phyloP scores from a whole-genome alignment of 2,113 vertebrate species.

The Climacteris rufus region DNA sequence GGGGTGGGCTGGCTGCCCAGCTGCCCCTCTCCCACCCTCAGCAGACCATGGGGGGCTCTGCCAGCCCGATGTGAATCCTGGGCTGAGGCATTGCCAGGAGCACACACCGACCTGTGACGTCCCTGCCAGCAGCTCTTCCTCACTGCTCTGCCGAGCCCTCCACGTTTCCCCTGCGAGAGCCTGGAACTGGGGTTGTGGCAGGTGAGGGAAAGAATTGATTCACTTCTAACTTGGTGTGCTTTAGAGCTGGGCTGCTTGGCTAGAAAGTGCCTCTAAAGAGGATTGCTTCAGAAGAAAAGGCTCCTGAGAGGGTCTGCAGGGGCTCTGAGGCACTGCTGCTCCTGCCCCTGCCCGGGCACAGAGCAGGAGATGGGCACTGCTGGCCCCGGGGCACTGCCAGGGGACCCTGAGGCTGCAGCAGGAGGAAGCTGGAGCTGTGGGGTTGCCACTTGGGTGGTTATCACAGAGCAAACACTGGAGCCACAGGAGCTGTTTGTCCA shows the following conservation, averaged over 20 bases:
- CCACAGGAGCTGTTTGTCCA: background rate
- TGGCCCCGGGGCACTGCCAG: background rate
- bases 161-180: background rate
- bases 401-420: background rate
- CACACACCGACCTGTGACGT: background rate
- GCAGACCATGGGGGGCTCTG: background rate
- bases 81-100: background rate
- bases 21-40: rapidly evolving
- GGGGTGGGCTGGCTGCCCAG: background rate
- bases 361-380: background rate
- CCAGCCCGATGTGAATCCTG: background rate
- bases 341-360: background rate
- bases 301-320: background rate
- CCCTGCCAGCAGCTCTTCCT: background rate
- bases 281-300: background rate
- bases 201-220: rapidly evolving
- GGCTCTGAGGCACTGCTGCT: background rate
- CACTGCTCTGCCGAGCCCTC: background rate
- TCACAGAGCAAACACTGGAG: background rate
- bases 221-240: background rate
- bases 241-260: background rate
- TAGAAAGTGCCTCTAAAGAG: background rate
- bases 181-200: background rate
- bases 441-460: background rate
- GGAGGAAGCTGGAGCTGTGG: background rate